A percentile compares a stretch with the other conserved stretches of the same genome.
Evolutionary conservation across 2,797 vertebrate species (phyloP).

Genomic region (Pterois miles): DNA sequence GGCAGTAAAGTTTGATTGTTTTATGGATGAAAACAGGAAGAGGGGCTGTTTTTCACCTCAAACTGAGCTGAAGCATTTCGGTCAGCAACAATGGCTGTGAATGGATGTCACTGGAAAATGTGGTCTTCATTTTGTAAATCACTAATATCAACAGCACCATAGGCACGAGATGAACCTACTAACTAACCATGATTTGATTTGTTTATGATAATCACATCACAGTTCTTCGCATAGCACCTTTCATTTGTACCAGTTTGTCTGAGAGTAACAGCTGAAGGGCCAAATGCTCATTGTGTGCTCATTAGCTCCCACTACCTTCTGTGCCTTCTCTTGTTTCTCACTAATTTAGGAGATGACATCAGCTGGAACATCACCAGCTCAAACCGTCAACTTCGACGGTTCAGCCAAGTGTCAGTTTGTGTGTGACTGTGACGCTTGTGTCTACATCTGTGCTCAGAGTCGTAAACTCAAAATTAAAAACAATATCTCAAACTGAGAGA

Average conservation of each 20-base stretch:
- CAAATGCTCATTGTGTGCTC: slow-evolving; percentile 43
- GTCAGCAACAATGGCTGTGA: background rate
- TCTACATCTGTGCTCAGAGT: slow-evolving; percentile 16
- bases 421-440: slow-evolving; percentile 15
- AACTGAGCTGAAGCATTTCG: slow-evolving; percentile 7
- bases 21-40: slow-evolving; percentile 46
- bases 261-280: slow-evolving; percentile 39
- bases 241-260: slow-evolving; percentile 18
- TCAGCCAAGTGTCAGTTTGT: slow-evolving; percentile 45
- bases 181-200: slow-evolving; percentile 1
- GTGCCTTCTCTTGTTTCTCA: slow-evolving; percentile 25
- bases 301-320: slow-evolving; percentile 60
- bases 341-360: slow-evolving; percentile 24
- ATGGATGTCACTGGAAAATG: background rate
- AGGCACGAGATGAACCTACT: background rate
- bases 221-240: slow-evolving; percentile 10
- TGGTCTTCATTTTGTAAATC: slow-evolving; percentile 3
- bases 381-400: background rate
- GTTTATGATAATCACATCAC: slow-evolving; percentile 6
- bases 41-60: background rate
- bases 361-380: slow-evolving; percentile 24
- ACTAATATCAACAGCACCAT: background rate
- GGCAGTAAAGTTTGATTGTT: slow-evolving; percentile 27
- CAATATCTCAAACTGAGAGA: background rate
- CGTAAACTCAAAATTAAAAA: slow-evolving; percentile 1